Base-by-base conservation (phyloP, 2,888 invertebrate species). In the Chesias legatella region DNA sequence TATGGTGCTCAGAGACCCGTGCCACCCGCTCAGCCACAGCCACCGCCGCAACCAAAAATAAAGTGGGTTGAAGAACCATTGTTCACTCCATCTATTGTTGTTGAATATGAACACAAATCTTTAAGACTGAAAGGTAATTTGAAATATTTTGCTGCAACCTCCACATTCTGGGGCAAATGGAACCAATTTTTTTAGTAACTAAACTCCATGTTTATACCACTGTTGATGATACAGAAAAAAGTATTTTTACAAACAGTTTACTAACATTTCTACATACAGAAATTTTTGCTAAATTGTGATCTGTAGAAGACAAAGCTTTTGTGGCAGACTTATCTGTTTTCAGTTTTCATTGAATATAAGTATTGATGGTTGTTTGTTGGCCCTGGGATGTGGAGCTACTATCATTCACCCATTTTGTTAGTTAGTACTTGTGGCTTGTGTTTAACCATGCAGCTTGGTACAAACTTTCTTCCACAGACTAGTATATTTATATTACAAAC, bases 31-130 rank as follows among this genome's bases (percentile, higher is more conserved):
- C 52, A 34, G 3, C 47, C 47, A 36, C 30, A 29, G 25, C 7
- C 51, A 47, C 35, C 17, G 39, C 58, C 30, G 34, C 47, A 52
- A 17, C 30, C 56, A 11, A 47, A 43, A 22, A 56, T 55, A 11
- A 64, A 75, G 47, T 84, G 86, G 76, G 62, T 74, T 33, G 79
- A 88, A 43, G 89, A 89, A 51, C 88, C 88, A 45, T 73, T 91
- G 58, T 80, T 88, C 49, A 63, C 74, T 35, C 84, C 93, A 50
- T 85, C 90, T 25, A 88, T 91, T 61, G 90, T 93, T 51, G 90
- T 93, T 58, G 93, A 94, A 78, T 94, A 94, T 82, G 91, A 92
- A 53, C 93, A 93, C 72, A 92, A 90, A 70, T 81, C 91, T 47
- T 69, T 89, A 27, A 76, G 85, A 69, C 65, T 81, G 50, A 85